phyloP scores from a whole-genome alignment of 2,113 vertebrate genomes.

The Oryzias celebensis region DNA sequence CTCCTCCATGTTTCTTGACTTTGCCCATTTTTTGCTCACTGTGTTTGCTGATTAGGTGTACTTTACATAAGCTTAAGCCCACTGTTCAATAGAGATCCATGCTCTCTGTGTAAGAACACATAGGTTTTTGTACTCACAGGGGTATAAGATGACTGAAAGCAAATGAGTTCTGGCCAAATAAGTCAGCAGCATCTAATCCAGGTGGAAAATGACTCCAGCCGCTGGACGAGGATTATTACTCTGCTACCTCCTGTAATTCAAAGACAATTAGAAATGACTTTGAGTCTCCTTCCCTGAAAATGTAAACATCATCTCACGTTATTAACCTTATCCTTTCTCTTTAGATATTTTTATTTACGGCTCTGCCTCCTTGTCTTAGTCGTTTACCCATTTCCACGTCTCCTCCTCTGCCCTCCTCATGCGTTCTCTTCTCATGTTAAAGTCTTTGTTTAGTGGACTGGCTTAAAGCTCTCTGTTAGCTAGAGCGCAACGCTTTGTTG shows the following conservation, averaged over 20 bases:
- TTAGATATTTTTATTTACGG: constrained; percentile 26
- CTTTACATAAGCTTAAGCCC: constrained; percentile 47
- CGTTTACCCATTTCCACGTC: constrained; percentile 19
- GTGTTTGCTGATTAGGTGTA: constrained; percentile 58
- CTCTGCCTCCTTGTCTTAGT: constrained; percentile 17
- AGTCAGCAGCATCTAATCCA: constrained; percentile 73
- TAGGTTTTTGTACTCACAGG: constrained; percentile 44
- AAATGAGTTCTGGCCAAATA: constrained; percentile 74
- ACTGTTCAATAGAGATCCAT: constrained; percentile 39
- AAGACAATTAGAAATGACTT: constrained; percentile 83
- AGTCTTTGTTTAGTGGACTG: constrained; percentile 71
- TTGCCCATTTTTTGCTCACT: constrained; percentile 27
- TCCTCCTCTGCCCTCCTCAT: not conserved
- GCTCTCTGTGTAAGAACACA: constrained; percentile 46
- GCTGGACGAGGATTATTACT: constrained; percentile 71
- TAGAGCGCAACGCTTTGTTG: constrained; percentile 51
- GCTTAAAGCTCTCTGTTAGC: constrained; percentile 67
- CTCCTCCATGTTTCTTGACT: constrained; percentile 38
- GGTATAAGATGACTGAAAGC: constrained; percentile 66
- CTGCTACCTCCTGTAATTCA: constrained; percentile 74
- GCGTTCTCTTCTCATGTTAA: constrained; percentile 59
- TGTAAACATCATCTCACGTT: constrained; percentile 29
- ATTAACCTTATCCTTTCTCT: constrained; percentile 20
- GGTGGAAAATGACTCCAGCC: constrained; percentile 74
- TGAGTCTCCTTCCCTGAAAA: constrained; percentile 55